These are phyloP conservation scores for Drosophila paramelanica DNA, from an alignment of 2,888 invertebrate species.

Conservation along the genomic window DNA sequence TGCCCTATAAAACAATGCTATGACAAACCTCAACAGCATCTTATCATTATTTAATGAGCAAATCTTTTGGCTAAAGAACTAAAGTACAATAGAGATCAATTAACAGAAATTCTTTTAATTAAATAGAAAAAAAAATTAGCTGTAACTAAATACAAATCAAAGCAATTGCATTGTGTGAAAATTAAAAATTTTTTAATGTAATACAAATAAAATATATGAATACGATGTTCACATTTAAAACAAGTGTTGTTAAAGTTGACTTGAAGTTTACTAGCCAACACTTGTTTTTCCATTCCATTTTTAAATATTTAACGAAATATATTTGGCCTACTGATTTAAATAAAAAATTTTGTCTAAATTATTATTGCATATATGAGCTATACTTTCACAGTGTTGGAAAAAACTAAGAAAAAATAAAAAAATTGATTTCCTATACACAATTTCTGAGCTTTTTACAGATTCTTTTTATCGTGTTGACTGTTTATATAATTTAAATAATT, in stretches of 20 bases:
- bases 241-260: not conserved
- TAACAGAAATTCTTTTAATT: not conserved
- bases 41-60: conserved; percentile 4
- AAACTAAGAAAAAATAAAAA: too few species aligned
- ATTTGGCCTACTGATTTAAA: not conserved
- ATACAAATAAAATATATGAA: not conserved
- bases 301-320: too few species aligned
- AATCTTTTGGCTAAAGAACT: conserved; percentile 6
- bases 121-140: not conserved
- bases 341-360: not conserved
- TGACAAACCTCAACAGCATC: not conserved
- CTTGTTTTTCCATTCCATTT: not conserved
- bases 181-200: too few species aligned
- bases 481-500: too few species aligned
- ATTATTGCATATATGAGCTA: too few species aligned
- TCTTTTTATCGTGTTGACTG: too few species aligned
- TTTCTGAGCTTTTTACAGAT: too few species aligned
- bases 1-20: too few species aligned
- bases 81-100: not conserved
- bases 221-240: not conserved
- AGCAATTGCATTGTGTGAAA: too few species aligned
- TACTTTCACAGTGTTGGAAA: too few species aligned
- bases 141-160: too few species aligned
- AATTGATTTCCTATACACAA: too few species aligned
- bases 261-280: not conserved